Percentiles rank a stretch among this genome's conserved stretches.
phyloP scores from a whole-genome alignment of 1,140 invertebrate species.

The Tetragonula clypearis region DNA sequence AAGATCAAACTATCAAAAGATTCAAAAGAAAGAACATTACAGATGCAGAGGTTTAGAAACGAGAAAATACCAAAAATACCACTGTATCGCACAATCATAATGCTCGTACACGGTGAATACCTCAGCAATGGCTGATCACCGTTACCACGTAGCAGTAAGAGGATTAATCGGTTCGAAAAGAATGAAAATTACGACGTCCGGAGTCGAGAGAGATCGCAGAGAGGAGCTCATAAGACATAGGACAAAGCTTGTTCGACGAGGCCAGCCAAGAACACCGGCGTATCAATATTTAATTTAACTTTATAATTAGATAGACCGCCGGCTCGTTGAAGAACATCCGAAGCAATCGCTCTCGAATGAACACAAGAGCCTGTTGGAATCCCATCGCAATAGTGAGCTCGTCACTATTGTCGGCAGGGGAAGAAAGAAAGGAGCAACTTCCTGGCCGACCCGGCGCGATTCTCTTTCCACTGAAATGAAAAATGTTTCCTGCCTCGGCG shows the following conservation, averaged over 20 bases:
- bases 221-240: no score
- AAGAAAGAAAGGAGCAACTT: slow-evolving; percentile 4
- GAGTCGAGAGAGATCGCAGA: no score
- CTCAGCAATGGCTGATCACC: neutral
- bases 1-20: no score
- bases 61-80: no score
- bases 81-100: neutral
- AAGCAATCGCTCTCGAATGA: slow-evolving; percentile 13
- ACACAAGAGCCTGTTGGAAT: neutral
- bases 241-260: slow-evolving; percentile 9
- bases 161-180: neutral
- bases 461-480: slow-evolving; percentile 24
- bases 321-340: slow-evolving; percentile 16
- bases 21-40: no score
- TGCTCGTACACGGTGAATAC: neutral
- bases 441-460: neutral
- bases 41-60: no score
- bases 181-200: neutral
- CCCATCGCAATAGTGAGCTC: slow-evolving; percentile 21
- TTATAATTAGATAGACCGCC: slow-evolving; percentile 30
- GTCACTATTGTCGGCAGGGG: slow-evolving; percentile 7
- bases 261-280: neutral
- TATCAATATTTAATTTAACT: slow-evolving; percentile 38
- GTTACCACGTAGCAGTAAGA: neutral
- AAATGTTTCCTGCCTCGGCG: slow-evolving; percentile 13